A percentile compares a stretch with the other conserved stretches of the same genome.
phyloP scores from a whole-genome alignment of 1,140 invertebrate species.

The Nylanderia fulva region DNA sequence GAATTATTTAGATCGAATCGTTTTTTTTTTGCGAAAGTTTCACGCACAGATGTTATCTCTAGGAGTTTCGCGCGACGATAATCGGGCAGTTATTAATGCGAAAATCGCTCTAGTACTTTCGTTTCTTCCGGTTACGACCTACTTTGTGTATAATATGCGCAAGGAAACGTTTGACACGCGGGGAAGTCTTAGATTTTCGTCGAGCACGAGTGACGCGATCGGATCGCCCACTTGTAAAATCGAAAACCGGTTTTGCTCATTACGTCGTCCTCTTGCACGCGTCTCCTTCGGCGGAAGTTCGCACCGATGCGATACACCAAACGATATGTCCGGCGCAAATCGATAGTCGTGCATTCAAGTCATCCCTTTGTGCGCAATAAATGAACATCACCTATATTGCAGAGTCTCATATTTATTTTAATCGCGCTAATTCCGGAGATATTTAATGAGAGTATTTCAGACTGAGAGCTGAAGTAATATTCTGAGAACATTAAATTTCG shows the following conservation, averaged over 20 bases:
- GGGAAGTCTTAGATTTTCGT: constrained; percentile 46
- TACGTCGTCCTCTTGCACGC: constrained; percentile 38
- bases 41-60: constrained; percentile 1
- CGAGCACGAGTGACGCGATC: constrained; percentile 10
- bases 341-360: constrained; percentile 15
- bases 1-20: constrained; percentile 12
- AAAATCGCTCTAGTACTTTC: constrained; percentile 51
- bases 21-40: not conserved
- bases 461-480: not conserved
- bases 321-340: constrained; percentile 15
- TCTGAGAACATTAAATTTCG: not conserved
- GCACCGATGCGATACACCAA: constrained; percentile 24
- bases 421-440: not conserved
- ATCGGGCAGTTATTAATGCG: constrained; percentile 47
- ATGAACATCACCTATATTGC: not conserved
- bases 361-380: constrained; percentile 3
- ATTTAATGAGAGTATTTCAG: not conserved
- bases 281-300: constrained; percentile 33
- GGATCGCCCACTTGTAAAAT: constrained; percentile 57
- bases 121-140: constrained; percentile 27
- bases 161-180: constrained; percentile 16
- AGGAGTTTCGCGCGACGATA: not conserved
- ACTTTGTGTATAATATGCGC: not conserved
- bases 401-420: not conserved
- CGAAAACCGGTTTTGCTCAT: constrained; percentile 62